Base-by-base conservation (phyloP, 2,888 invertebrate genomes). In the Cynaeus angustus region DNA sequence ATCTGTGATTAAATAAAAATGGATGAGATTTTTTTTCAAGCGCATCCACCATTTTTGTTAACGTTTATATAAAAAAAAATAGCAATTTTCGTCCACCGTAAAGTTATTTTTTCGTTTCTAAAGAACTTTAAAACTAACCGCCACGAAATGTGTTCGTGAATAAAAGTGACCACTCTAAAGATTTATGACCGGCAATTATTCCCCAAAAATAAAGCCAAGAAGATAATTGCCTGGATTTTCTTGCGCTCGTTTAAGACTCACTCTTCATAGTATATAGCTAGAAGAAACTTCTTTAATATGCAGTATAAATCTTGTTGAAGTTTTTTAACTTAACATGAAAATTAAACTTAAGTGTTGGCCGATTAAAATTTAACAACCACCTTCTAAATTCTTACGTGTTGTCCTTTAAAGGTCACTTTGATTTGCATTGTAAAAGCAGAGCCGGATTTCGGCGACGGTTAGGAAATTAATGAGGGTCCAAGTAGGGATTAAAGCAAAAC, bases 341-440 rank as follows among this genome's bases (percentile, higher is more conserved):
- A 21, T 21, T 21, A 21, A 21, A 21, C 21, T 4, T 21, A 21
- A 21, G 21, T 21, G 1, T 21, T 4, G 21, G 21, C 2, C n/a
- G 33, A 9, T 7, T 6, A 33, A 6, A 33, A n/a, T 9, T 33
- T 33, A 9, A 33, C 33, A 33, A 55, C 33, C 21, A 26, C 14
- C 41, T 38, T 56, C 21, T 21, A 21, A 56, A 56, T 43, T 56
- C 26, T 56, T 56, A 56, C 41, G 10, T 43, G 37, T 14, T 43
- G 56, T 56, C 26, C 46, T 46, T 59, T 59, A 59, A 59, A 59
- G 46, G 46, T 14, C 59, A 48, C 48, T 61, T 61, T 61, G 61
- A 61, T 48, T 61, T 59, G 46, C 59, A 59, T 59, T 59, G 59
- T 61, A 61, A 61, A 61, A 50, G 46, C 59, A 59, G 13, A 46